Evolutionary conservation across 2,888 invertebrate species (phyloP), one percentile per base, ranked within the genome.

Genomic region (Strigamia crassipes): DNA sequence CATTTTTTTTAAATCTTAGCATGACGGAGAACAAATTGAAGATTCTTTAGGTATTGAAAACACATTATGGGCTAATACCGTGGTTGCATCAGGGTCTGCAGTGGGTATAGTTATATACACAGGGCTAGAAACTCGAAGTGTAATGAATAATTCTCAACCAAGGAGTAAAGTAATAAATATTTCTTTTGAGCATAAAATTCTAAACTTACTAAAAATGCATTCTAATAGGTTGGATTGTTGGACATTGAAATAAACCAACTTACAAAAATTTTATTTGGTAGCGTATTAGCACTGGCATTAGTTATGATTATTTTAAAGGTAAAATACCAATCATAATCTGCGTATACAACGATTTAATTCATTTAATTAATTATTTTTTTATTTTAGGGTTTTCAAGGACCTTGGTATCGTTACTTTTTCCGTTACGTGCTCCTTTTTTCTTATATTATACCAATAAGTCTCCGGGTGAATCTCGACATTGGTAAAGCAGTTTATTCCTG

Each of bases 121-220:
- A 79, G 97, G 99, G 21, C 92, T 93, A 80, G 99, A 99, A 90
- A 99, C 99, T 0, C 91, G 99, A 84, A 96, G 96, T 85, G 96
- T 98, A 13, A 99, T 99, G 99, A 99, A 99, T 89, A 99, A 99
- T 87, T 96, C 97, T 0, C 92, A 93, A 78, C 97, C 99, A 0
- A 92, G 97, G 82, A 97, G 96, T 34, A 99, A 99, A 91, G 94
- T 97, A 84, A 38, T 80, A 3, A 34, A 13, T 1, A 51, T 21
- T 12, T 80, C 56, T 21, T 15, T 23, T 4, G 31, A 18, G 27
- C 23, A 8, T 66, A 13, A 38, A 38, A 13, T 23, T 81, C 9
- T 73, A 1, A 73, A 81, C 10, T 78, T 18, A 23, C 18, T 15
- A 78, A 80, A 21, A 15, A 23, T 41, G 2, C 5, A 0, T 34